These are phyloP conservation scores for Ictalurus furcatus DNA, from an alignment of 2,113 vertebrate species.

Conservation along the genomic window DNA sequence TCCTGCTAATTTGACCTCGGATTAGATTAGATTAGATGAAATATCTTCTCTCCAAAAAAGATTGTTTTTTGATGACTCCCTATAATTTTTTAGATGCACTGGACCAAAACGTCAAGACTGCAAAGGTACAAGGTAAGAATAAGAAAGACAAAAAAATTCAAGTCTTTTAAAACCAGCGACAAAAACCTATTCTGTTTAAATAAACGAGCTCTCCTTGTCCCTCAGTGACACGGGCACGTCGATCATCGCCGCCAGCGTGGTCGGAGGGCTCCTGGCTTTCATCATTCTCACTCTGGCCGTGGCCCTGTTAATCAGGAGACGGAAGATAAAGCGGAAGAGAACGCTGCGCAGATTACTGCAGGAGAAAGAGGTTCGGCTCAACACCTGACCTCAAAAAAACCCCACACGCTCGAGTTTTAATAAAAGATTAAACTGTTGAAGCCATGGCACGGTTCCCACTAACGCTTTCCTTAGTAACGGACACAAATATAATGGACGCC, in stretches of 20 bases:
- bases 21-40: neutral
- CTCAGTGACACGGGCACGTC: constrained; percentile 74
- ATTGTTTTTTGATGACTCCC: neutral
- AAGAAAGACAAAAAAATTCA: neutral
- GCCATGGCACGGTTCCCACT: no score
- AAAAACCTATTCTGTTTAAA: neutral
- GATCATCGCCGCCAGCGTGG: constrained; percentile 85
- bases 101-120: constrained; percentile 68
- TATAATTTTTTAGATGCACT: constrained; percentile 62
- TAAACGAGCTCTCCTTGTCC: neutral
- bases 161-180: neutral
- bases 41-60: neutral
- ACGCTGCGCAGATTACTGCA: constrained; percentile 89
- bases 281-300: constrained; percentile 80
- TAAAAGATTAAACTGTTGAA: neutral
- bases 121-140: constrained; percentile 49
- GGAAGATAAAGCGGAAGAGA: constrained; percentile 90
- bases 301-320: constrained; percentile 82
- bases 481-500: no score
- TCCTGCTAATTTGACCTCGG: neutral
- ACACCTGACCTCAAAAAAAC: neutral
- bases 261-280: constrained; percentile 83
- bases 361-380: constrained; percentile 83
- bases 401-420: neutral
- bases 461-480: no score